Conservation (phyloP, 1,140 invertebrate species). For the Ctenoplectra terminalis region DNA sequence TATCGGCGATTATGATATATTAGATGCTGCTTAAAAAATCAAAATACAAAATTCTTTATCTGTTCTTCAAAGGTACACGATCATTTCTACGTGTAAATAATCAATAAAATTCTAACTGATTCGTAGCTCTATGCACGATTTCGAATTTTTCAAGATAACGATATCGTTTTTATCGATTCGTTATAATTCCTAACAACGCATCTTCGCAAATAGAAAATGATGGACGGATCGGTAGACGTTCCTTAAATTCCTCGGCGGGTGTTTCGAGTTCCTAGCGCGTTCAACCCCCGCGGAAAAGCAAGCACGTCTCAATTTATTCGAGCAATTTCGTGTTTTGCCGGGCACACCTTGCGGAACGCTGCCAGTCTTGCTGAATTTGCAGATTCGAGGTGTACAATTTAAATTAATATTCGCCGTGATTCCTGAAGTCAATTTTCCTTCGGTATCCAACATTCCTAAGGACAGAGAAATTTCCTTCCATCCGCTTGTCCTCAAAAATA, state of each 20-base stretch:
- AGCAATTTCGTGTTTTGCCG: constrained; percentile 30
- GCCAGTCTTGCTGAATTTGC: constrained; percentile 18
- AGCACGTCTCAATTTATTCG: constrained; percentile 15
- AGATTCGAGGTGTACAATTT: constrained; percentile 24
- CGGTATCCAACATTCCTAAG: not conserved
- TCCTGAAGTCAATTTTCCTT: not conserved
- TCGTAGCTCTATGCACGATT: too few species aligned
- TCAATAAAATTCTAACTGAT: too few species aligned
- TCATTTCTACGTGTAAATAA: too few species aligned
- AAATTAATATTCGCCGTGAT: constrained; percentile 5
- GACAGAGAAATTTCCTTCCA: not conserved
- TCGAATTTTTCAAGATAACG: too few species aligned
- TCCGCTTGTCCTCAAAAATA: not conserved
- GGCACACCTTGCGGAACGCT: constrained; percentile 16
- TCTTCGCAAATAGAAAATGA: too few species aligned
- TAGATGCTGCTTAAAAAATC: too few species aligned
- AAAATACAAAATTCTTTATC: too few species aligned
- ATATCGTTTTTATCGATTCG: too few species aligned
- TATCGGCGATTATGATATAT: too few species aligned
- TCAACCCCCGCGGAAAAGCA: not conserved
- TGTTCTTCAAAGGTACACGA: too few species aligned
- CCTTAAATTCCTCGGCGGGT: not conserved
- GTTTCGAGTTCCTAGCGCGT: not conserved
- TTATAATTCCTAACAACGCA: too few species aligned
- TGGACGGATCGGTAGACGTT: not conserved